Base-by-base conservation (phyloP, 2,113 vertebrate species). In the Oreochromis niloticus region DNA sequence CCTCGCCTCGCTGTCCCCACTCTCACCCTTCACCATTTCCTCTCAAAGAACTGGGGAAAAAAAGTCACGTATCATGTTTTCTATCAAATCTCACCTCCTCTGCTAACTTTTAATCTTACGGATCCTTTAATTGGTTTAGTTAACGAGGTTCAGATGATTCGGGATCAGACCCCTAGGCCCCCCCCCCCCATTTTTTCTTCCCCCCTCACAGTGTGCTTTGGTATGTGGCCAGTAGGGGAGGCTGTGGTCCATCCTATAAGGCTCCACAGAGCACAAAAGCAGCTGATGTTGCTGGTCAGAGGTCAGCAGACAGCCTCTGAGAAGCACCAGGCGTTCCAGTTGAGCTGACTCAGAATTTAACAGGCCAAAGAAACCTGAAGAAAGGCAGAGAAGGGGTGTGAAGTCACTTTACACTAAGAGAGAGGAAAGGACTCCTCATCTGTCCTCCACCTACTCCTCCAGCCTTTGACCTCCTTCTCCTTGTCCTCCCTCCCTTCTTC, bases 171-270 rank as follows among this genome's bases (percentile, higher is more conserved):
- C 12, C 39, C 66, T 9, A 2, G 1, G n/a, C n/a, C 27, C 14
- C 14, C 14, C 14, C 30, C 1, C 39, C 41, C 10, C 12, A 24
- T 48, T 13, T 41, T 22, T 3, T 68, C 75, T 63, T 4, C 30
- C 59, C 9, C 32, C 59, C 61, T 90, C 75, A 79, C 75, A 54
- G 22, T 87, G 89, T 73, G 66, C 27, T 95, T 81, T 87, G 84
- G 81, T 75, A 12, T 88, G 82, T 63, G 87, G 80, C 95, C 96
- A 94, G 92, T 90, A 95, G 95, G 92, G 90, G 95, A 94, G 61
- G 95, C 94, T 91, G 90, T 91, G 86, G 89, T 71, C 92, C 94
- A 87, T 85, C 85, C 86, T 92, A 89, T 91, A 13, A 55, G 63
- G 48, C 57, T 27, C 48, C 34, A 5, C 81, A 79, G 30, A 83